Evolutionary conservation across 2,113 vertebrate species (phyloP), one percentile per base, ranked within the genome.

Genomic region (Brachyhypopomus occidentalis): DNA sequence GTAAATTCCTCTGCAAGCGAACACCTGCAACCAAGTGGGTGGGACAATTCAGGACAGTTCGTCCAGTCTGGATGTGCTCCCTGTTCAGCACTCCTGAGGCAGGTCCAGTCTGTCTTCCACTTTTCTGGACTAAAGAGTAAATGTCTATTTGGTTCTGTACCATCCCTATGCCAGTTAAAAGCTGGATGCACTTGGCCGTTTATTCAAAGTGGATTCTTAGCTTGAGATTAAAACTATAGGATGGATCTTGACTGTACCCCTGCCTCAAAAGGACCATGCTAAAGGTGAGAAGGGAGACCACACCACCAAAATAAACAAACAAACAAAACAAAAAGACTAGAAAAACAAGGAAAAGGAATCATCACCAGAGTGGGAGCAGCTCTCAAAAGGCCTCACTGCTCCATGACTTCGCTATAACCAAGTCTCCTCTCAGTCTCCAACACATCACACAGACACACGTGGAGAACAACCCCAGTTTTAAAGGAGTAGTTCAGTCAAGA

Each of bases 281-380:
- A 45, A 59, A 77, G 81, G 14, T 14, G 45, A 52, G 45, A 52
- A 14, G 12, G 45, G 12, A 52, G 45, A 52, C 45, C 45, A 52
- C 45, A 11, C 45, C 12, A 11, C 45, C 45, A 8, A 41, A 23
- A 58, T 20, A 71, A 48, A 70, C 23, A 3, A 75, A 59, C n/a
- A 63, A 64, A 3, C 3, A 78, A 77, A 77, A 87, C 86, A 72
- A 87, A 22, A 34, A 75, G 2, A 58, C 77, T 23, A 23, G 70
- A 78, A 72, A 76, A 2, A 67, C 75, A 63, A 11, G 74, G 77
- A 72, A 79, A 36, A 74, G 71, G 1, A 82, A 71, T 17, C 79
- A 85, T 75, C 78, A 84, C 55, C 52, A 79, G 81, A 90, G 88
- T 87, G 89, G 86, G 86, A 91, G 89, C 87, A 89, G 88, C 89